These are phyloP conservation scores for Brachyopa scutellaris DNA, from an alignment of 2,888 invertebrate species.

Conservation along the genomic window DNA sequence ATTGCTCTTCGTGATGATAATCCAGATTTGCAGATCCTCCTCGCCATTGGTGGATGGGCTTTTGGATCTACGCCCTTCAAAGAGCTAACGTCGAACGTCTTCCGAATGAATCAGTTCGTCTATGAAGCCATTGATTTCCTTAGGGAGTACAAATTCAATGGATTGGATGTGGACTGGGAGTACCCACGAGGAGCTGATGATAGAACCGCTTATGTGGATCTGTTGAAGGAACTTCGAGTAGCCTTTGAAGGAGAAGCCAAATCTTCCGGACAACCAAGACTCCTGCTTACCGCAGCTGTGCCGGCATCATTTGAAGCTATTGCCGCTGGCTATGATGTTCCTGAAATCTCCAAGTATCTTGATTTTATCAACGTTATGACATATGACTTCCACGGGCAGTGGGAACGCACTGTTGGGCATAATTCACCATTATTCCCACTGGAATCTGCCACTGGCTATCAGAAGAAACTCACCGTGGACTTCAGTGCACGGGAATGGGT, in stretches of 20 bases:
- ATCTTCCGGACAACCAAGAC: constrained; percentile 90
- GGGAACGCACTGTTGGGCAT: constrained; percentile 96
- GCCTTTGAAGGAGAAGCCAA: constrained; percentile 97
- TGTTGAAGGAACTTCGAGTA: constrained; percentile 91
- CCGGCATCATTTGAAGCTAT: constrained; percentile 97
- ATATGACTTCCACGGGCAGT: constrained; percentile 97
- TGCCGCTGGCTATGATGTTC: constrained; percentile 96
- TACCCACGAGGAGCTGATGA: constrained; percentile 95
- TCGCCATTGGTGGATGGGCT: constrained; percentile 97
- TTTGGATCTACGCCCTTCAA: constrained; percentile 97
- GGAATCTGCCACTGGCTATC: constrained; percentile 94
- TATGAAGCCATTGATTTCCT: constrained; percentile 97
- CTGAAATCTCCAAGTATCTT: constrained; percentile 95
- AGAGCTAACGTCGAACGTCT: constrained; percentile 94
- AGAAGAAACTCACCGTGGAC: constrained; percentile 96
- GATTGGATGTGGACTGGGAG: constrained; percentile 96
- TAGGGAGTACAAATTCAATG: constrained; percentile 94
- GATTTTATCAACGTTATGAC: constrained; percentile 98
- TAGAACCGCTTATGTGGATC: constrained; percentile 90
- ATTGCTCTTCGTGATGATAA: constrained; percentile 93
- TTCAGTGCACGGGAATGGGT: constrained; percentile 96
- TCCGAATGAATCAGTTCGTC: constrained; percentile 97
- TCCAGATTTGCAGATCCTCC: constrained; percentile 91
- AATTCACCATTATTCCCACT: constrained; percentile 95
- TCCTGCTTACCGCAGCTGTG: constrained; percentile 93